Conservation (phyloP, 2,797 vertebrate species). For the Cossypha niveicapilla region DNA sequence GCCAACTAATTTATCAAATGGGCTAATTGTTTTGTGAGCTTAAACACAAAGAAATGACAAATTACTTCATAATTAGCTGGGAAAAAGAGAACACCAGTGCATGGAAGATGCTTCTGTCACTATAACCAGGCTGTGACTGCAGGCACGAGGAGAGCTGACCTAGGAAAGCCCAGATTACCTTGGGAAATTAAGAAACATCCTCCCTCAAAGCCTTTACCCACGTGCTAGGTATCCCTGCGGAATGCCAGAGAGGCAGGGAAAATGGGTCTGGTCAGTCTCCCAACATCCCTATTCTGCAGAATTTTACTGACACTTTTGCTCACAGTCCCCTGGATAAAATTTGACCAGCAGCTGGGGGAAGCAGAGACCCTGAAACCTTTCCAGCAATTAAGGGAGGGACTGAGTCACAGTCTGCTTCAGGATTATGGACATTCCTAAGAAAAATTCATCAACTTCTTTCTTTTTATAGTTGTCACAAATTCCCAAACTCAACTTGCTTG, state of each 20-base stretch:
- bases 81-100: background rate
- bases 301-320: background rate
- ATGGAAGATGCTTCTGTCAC: background rate
- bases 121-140: background rate
- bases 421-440: background rate
- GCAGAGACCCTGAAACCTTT: background rate
- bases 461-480: background rate
- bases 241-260: background rate
- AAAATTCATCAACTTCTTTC: background rate
- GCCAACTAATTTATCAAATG: background rate
- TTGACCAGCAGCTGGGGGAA: background rate
- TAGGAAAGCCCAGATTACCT: background rate
- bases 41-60: background rate
- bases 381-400: background rate
- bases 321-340: background rate
- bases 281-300: background rate
- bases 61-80: background rate
- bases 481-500: background rate
- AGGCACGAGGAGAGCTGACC: background rate
- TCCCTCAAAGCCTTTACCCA: background rate
- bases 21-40: slow-evolving; percentile 7
- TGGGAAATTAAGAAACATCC: background rate
- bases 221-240: accelerated
- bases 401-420: background rate
- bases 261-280: background rate